Conservation (phyloP, 2,113 vertebrate genomes). For the Halichoeres trimaculatus region DNA sequence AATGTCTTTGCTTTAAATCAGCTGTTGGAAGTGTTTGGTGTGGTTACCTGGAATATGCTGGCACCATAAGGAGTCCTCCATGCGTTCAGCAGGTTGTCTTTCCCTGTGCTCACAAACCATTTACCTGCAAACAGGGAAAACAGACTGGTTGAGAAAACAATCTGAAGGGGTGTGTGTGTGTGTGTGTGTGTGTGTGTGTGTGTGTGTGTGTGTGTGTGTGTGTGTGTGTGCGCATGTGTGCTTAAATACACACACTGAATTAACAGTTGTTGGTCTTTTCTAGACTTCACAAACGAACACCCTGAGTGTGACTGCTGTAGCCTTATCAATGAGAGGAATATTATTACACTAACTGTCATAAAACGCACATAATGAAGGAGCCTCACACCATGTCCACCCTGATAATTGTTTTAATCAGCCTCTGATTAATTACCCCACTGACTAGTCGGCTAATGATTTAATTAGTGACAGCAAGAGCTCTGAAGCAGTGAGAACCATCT, state of each 20-base stretch:
- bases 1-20: not conserved
- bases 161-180: not conserved
- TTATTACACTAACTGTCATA: conserved; percentile 41
- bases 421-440: conserved; percentile 72
- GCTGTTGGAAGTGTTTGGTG: not conserved
- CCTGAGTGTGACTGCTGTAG: conserved; percentile 15
- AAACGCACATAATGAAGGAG: conserved; percentile 58
- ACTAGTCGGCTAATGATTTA: conserved; percentile 71
- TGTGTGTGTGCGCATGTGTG: no score
- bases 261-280: conserved; percentile 15
- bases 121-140: conserved; percentile 86
- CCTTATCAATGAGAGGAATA: conserved; percentile 32
- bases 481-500: conserved; percentile 42
- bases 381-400: conserved; percentile 48
- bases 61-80: conserved; percentile 98
- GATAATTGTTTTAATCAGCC: conserved; percentile 71
- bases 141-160: conserved; percentile 15
- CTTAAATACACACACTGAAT: not conserved
- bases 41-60: conserved; percentile 97
- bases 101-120: conserved; percentile 99
- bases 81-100: conserved; percentile 97
- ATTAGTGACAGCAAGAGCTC: conserved; percentile 63
- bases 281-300: not conserved
- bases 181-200: no score
- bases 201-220: no score